phyloP scores from a whole-genome alignment of 2,113 vertebrate genomes.

The Opisthocomus hoazin region DNA sequence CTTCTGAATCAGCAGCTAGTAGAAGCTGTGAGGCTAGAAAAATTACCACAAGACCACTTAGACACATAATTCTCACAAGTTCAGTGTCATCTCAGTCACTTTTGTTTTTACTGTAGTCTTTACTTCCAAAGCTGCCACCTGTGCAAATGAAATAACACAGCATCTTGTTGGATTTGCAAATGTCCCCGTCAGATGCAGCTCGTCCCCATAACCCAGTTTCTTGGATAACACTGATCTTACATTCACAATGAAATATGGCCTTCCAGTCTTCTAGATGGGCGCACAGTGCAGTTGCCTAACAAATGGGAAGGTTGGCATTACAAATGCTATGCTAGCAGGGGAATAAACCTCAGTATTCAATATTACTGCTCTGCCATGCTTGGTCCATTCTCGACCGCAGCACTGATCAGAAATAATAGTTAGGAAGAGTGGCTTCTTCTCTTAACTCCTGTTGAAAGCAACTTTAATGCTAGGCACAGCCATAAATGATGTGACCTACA shows the following conservation, averaged over 20 bases:
- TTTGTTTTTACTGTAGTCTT: not conserved
- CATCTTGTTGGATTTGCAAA: not conserved
- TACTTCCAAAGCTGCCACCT: not conserved
- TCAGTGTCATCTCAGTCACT: not conserved
- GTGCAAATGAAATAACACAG: not conserved
- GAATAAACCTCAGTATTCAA: not conserved
- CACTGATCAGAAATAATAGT: not conserved
- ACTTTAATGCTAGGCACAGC: not conserved
- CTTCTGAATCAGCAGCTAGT: slow-evolving; percentile 25
- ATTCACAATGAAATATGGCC: not conserved
- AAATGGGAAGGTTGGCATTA: not conserved
- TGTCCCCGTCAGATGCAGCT: not conserved
- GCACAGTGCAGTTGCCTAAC: not conserved
- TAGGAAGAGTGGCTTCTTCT: not conserved
- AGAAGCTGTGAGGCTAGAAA: not conserved
- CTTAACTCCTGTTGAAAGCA: not conserved
- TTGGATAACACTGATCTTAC: not conserved
- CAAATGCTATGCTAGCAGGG: not conserved
- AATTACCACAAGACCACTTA: not conserved
- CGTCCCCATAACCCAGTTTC: not conserved
- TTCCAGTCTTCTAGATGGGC: not conserved
- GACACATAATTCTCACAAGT: not conserved
- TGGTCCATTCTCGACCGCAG: not conserved
- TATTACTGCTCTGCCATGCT: not conserved
- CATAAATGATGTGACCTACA: not conserved